A percentile compares a stretch with the other conserved stretches of the same genome.
Evolutionary conservation across 2,113 vertebrate species (phyloP).

Genomic region (Bothrops jararaca): DNA sequence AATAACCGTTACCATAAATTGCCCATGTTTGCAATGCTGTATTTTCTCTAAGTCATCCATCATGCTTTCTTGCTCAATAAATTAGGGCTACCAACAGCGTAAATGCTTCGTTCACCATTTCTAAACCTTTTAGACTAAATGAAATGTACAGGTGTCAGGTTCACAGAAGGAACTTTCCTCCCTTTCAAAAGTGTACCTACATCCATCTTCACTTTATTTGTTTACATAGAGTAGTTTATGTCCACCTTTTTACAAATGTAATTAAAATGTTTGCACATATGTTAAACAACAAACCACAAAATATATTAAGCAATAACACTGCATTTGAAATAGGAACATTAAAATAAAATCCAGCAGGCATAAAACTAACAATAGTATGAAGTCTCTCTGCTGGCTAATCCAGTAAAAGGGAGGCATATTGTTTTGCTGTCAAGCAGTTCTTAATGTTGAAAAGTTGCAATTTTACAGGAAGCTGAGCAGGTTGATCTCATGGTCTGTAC

Average conservation of each 20-base stretch:
- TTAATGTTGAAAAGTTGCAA: not conserved
- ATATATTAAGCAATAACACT: not conserved
- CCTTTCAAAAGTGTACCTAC: not conserved
- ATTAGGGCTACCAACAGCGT: not conserved
- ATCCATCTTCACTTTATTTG: not conserved
- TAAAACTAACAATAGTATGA: not conserved
- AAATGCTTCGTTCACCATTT: not conserved
- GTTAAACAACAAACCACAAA: not conserved
- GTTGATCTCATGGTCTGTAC: not conserved
- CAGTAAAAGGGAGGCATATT: not conserved
- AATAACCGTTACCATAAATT: not conserved
- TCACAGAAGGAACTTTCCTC: not conserved
- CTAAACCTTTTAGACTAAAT: not conserved
- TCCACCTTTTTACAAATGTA: not conserved
- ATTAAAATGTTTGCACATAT: not conserved
- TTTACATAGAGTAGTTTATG: not conserved
- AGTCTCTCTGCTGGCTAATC: not conserved
- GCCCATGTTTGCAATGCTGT: not conserved
- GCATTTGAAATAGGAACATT: not conserved
- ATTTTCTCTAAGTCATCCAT: not conserved
- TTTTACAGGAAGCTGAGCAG: not conserved
- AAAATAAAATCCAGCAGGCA: not conserved
- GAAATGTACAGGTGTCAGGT: not conserved
- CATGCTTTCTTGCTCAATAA: not conserved
- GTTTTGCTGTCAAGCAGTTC: not conserved